Conservation (phyloP, 2,113 vertebrate genomes). For the Mus pahari region DNA sequence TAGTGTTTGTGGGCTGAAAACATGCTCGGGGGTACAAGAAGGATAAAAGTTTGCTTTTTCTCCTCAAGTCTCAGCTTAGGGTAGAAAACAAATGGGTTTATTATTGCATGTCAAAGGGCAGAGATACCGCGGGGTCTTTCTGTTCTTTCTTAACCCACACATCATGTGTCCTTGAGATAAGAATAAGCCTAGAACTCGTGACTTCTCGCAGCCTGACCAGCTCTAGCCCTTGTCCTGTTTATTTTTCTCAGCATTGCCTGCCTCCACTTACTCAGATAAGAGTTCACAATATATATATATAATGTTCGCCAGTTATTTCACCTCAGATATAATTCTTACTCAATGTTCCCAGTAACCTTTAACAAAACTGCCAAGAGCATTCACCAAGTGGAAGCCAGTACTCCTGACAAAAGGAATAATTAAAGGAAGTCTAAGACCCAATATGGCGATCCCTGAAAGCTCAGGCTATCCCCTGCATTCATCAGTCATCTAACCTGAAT, state of each 20-base stretch:
- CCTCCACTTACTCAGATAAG: constrained; percentile 39
- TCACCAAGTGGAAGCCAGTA: constrained; percentile 32
- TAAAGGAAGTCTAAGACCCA: constrained; percentile 12
- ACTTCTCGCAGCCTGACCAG: neutral
- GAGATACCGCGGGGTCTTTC: neutral
- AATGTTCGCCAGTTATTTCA: constrained; percentile 8
- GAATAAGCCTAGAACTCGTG: neutral
- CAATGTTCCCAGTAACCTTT: constrained; percentile 36
- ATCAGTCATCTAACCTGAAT: neutral
- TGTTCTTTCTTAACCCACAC: neutral
- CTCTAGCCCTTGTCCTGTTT: constrained; percentile 36
- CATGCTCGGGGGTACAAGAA: neutral
- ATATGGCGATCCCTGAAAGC: neutral
- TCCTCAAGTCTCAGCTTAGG: neutral
- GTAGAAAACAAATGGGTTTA: neutral
- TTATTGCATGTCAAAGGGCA: neutral
- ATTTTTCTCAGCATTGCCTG: constrained; percentile 56
- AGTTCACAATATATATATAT: neutral
- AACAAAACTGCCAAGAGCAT: constrained; percentile 23
- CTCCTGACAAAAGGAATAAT: constrained; percentile 1
- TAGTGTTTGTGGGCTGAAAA: neutral
- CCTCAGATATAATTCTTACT: constrained; percentile 37
- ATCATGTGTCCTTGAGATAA: neutral
- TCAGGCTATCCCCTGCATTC: too few relatives aligned
- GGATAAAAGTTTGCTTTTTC: neutral